Base-by-base conservation (phyloP, 2,888 invertebrate genomes). In the Erebia aethiops region DNA sequence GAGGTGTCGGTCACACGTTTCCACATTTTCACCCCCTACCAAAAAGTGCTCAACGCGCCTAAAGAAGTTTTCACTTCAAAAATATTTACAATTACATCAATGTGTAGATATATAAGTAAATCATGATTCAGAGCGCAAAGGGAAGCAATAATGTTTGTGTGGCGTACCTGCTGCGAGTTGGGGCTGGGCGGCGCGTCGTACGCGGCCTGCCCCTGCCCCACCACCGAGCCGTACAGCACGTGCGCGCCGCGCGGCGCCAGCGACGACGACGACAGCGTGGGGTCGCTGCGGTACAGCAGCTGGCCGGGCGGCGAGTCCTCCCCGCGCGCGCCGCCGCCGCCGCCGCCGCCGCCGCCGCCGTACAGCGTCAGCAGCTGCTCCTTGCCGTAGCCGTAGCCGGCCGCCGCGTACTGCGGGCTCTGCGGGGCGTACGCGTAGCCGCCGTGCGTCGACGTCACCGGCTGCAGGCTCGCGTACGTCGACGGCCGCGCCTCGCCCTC, bases 241-340 rank as follows among this genome's bases (percentile, higher is more conserved):
- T 91, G 92, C 54, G 94, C 83, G 64, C 84, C 81, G 76, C 95
- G 87, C n/a, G 94, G 94, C 0, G 95, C 94, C 0, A 95, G 87
- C n/a, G 94, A 94, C 0, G 95, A 94, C 0, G 96, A 95, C 0
- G 95, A 94, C 65, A 96, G 87, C 62, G 95, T 95, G n/a, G 96
- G 96, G 84, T 96, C 96, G 72, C 93, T 93, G 76, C 95, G 95
- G 84, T 95, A 95, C 80, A 95, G 89, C 71, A 95, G 91, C 78
- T 94, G 93, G 2, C 91, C 90, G 0, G 95, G 94, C 7, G 95
- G 94, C 18, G 94, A 94, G 71, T 94, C 91, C 74, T 94, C 91
- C 0, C 87, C 92, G 21, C 91, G 88, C 70, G 87, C 86, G 5
- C 76, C 74, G 84, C 70, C 77, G 43, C 75, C 69, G 71, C 77